phyloP scores from a whole-genome alignment of 2,797 vertebrate species.

The Melanotaenia pygmaea region DNA sequence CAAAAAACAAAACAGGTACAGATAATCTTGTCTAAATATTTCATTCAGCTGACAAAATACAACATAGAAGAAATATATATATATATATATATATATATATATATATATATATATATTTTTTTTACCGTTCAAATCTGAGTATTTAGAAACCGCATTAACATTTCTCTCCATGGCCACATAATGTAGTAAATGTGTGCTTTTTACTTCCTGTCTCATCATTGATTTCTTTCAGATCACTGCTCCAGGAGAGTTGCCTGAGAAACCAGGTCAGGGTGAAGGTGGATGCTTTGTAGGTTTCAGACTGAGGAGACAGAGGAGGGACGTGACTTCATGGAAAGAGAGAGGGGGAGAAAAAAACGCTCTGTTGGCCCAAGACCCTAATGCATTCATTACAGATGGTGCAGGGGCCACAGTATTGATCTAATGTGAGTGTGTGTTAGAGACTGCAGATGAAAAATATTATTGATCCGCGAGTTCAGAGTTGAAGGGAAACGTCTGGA shows the following conservation, averaged over 20 bases:
- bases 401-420: conserved; percentile 22
- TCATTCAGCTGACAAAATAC: too few species aligned
- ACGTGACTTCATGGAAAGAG: conserved; percentile 21
- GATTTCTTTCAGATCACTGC: conserved; percentile 15
- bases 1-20: too few species aligned
- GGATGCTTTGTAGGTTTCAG: conserved; percentile 1
- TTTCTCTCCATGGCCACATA: too few species aligned
- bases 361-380: not conserved
- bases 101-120: too few species aligned
- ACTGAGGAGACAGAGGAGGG: conserved; percentile 2
- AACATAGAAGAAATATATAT: too few species aligned
- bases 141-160: not conserved
- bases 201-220: conserved; percentile 24
- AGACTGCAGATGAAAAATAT: conserved; percentile 8
- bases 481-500: not conserved
- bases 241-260: conserved; percentile 10
- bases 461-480: conserved; percentile 23
- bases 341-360: not conserved
- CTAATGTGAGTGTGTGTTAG: not conserved
- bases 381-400: conserved; percentile 32
- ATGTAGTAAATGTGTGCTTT: not conserved
- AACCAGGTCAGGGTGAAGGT: conserved; percentile 11
- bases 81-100: too few species aligned
- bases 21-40: too few species aligned
- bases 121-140: too few species aligned